Conservation (phyloP, 2,113 vertebrate species). For the Oreocharis arfaki region DNA sequence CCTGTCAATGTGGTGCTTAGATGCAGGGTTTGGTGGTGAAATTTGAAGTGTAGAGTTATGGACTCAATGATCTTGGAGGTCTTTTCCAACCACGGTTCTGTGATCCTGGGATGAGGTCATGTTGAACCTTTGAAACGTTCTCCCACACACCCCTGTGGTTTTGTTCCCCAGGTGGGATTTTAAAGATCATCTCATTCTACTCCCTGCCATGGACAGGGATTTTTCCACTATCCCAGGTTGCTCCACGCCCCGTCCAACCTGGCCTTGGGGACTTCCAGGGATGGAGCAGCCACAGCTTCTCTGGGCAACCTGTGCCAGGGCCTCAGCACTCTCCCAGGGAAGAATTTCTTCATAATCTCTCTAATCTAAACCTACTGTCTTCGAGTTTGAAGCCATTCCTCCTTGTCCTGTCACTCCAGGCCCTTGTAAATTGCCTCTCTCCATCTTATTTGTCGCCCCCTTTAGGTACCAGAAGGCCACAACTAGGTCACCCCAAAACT, state of each 20-base stretch:
- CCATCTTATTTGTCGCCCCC: neutral
- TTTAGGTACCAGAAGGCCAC: neutral
- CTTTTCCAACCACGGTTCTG: neutral
- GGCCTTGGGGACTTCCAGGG: fast-evolving
- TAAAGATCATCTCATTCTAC: neutral
- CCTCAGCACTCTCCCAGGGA: fast-evolving
- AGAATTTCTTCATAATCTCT: neutral
- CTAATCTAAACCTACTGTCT: neutral
- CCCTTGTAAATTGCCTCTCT: neutral
- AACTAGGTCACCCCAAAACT: neutral
- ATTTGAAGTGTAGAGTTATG: neutral
- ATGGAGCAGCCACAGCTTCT: neutral
- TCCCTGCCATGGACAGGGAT: neutral
- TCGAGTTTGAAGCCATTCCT: neutral
- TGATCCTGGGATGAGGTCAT: neutral
- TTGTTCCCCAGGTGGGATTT: neutral
- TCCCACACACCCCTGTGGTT: neutral
- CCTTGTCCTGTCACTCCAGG: neutral
- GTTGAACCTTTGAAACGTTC: neutral
- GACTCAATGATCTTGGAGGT: neutral
- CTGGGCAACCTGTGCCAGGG: fast-evolving
- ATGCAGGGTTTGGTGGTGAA: neutral
- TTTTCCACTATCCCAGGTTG: fast-evolving
- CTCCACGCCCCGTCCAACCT: fast-evolving
- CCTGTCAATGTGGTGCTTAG: fast-evolving